phyloP scores from a whole-genome alignment of 2,888 invertebrate genomes.

The Margaritifera margaritifera region DNA sequence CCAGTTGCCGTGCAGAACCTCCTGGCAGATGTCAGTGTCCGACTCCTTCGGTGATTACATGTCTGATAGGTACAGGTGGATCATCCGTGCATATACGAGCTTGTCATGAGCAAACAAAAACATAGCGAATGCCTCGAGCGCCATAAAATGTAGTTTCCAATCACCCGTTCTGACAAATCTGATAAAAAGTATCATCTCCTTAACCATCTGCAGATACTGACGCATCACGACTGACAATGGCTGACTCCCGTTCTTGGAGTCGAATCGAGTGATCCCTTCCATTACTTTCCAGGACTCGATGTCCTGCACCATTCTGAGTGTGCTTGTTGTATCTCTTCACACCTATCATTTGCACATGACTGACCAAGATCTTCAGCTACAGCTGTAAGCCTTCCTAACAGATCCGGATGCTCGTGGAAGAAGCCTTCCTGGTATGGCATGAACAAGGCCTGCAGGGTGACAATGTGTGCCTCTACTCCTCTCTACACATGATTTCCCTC shows the following conservation, averaged over 20 bases:
- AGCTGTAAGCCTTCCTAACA: neutral
- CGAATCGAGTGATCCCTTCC: too few species aligned
- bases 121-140: constrained; percentile 8
- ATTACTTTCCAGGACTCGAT: too few species aligned
- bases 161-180: constrained; percentile 8
- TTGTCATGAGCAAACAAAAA: constrained; percentile 15
- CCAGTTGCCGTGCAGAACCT: constrained; percentile 12
- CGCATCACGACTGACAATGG: neutral
- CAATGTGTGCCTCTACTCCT: constrained; percentile 3
- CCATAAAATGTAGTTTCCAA: constrained; percentile 10
- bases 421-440: neutral
- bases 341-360: neutral
- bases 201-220: constrained; percentile 4
- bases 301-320: too few species aligned
- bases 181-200: constrained; percentile 9
- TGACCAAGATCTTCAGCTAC: constrained; percentile 1
- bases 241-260: neutral
- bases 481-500: constrained; percentile 5
- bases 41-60: constrained; percentile 3
- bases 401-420: neutral
- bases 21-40: constrained; percentile 6
- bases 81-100: constrained; percentile 12
- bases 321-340: constrained; percentile 1
- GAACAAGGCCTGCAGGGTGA: constrained; percentile 1
- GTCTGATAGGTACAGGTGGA: constrained; percentile 12